These are phyloP conservation scores for Coremacera marginata DNA, from an alignment of 2,888 invertebrate genomes.

Conservation along the genomic window DNA sequence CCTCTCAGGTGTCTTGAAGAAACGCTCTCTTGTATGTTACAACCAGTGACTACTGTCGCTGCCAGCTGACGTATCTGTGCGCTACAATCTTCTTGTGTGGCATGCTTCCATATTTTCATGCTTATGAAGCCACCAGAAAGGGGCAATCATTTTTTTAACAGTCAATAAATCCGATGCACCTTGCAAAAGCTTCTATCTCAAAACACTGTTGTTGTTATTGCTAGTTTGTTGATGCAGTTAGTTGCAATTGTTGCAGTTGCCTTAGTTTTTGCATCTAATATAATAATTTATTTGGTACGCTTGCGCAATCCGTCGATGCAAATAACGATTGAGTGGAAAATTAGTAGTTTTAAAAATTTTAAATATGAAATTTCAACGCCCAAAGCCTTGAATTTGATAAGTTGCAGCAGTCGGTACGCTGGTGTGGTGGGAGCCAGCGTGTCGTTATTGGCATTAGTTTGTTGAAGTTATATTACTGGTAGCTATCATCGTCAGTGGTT, in stretches of 20 bases:
- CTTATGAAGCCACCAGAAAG: slow-evolving; percentile 43
- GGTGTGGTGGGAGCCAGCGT: no score
- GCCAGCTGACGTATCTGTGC: not conserved
- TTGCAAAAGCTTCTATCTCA: not conserved
- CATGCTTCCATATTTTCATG: slow-evolving; percentile 22
- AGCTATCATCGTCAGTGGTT: not conserved
- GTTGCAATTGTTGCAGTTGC: not conserved
- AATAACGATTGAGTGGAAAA: slow-evolving; percentile 16
- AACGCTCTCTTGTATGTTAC: no score
- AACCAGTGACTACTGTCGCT: no score
- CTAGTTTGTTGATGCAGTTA: no score
- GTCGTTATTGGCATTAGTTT: no score
- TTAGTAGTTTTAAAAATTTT: not conserved
- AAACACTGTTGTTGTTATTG: no score
- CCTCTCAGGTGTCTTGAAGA: no score
- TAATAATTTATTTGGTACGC: slow-evolving; percentile 4
- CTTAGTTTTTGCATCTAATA: not conserved
- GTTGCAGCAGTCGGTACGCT: no score
- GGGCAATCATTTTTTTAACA: slow-evolving; percentile 44
- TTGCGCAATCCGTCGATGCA: slow-evolving; percentile 21
- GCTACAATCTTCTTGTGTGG: slow-evolving; percentile 22
- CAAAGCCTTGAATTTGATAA: not conserved
- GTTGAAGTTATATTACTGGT: no score
- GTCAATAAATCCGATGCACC: slow-evolving; percentile 39
- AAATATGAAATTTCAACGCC: slow-evolving; percentile 16